Conservation (phyloP, 2,888 invertebrate genomes). For the Siphonodentalium dalli region DNA sequence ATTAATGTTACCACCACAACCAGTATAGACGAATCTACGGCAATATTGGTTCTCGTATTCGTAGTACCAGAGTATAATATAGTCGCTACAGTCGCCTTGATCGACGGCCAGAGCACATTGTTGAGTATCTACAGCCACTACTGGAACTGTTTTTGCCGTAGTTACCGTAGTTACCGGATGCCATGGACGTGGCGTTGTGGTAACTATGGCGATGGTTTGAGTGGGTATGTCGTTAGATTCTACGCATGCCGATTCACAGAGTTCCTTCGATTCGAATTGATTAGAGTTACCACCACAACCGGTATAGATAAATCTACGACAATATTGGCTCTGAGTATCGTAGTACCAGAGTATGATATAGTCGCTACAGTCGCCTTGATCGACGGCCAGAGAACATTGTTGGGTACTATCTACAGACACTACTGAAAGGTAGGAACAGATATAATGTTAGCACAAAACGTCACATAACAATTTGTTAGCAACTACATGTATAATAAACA, state of each 20-base stretch:
- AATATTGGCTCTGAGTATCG: constrained; percentile 70
- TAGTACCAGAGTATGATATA: constrained; percentile 56
- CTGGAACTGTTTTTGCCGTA: too few relatives aligned
- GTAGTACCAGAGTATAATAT: constrained; percentile 73
- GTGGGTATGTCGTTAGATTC: too few relatives aligned
- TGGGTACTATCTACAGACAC: too few relatives aligned
- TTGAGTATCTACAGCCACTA: too few relatives aligned
- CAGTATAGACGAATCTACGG: constrained; percentile 74
- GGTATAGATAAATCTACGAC: constrained; percentile 77
- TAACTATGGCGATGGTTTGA: too few relatives aligned
- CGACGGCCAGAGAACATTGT: constrained; percentile 28
- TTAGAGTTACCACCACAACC: constrained; percentile 72
- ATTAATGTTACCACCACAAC: constrained; percentile 64
- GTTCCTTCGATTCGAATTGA: constrained; percentile 64
- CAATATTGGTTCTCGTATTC: constrained; percentile 72
- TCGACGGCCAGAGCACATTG: constrained; percentile 76
- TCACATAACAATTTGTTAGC: too few relatives aligned
- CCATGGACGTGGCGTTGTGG: too few relatives aligned
- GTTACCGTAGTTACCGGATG: too few relatives aligned
- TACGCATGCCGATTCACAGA: constrained; percentile 37
- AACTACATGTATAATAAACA: too few relatives aligned
- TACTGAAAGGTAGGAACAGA: too few relatives aligned
- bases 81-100: constrained; percentile 70
- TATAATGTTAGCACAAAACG: too few relatives aligned
- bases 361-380: constrained; percentile 44